These are phyloP conservation scores for Drosophila sproati DNA, from an alignment of 1,140 invertebrate species.

Conservation along the genomic window DNA sequence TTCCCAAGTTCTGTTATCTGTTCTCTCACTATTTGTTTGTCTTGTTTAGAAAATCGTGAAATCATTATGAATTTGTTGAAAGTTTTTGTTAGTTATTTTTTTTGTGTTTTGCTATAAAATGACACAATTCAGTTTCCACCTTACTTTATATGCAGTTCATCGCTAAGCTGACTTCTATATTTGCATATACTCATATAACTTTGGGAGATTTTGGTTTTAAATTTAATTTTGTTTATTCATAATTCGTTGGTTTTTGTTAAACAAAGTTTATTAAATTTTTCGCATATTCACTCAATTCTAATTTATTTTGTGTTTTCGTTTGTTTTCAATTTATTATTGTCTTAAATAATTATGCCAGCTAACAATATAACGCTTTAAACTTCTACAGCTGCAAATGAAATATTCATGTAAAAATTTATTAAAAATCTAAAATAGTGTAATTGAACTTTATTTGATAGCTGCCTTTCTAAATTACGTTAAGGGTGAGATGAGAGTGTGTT, in stretches of 20 bases:
- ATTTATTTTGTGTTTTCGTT: constrained; percentile 22
- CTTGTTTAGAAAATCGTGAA: constrained; percentile 26
- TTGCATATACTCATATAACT: constrained; percentile 37
- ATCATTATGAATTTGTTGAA: constrained; percentile 20
- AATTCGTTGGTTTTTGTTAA: constrained; percentile 72
- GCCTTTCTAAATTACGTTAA: constrained; percentile 1
- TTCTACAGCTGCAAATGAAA: constrained; percentile 28
- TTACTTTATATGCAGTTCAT: constrained; percentile 22
- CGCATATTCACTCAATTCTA: constrained; percentile 23
- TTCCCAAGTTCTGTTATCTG: constrained; percentile 20
- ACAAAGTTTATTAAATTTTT: constrained; percentile 20
- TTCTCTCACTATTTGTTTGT: constrained; percentile 35
- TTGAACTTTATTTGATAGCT: neutral
- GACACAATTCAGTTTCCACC: constrained; percentile 44
- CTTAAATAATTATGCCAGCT: constrained; percentile 74
- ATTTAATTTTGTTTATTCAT: constrained; percentile 43
- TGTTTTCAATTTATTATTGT: constrained; percentile 71
- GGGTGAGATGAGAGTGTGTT: neutral
- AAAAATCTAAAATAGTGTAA: constrained; percentile 25
- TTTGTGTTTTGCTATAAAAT: constrained; percentile 57
- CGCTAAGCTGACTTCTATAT: constrained; percentile 22
- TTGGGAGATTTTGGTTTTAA: constrained; percentile 25
- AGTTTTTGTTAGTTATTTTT: constrained; percentile 28
- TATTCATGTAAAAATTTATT: constrained; percentile 24
- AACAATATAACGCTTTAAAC: constrained; percentile 59